phyloP scores from a whole-genome alignment of 2,113 vertebrate genomes.

The Siphamia tubifer region DNA sequence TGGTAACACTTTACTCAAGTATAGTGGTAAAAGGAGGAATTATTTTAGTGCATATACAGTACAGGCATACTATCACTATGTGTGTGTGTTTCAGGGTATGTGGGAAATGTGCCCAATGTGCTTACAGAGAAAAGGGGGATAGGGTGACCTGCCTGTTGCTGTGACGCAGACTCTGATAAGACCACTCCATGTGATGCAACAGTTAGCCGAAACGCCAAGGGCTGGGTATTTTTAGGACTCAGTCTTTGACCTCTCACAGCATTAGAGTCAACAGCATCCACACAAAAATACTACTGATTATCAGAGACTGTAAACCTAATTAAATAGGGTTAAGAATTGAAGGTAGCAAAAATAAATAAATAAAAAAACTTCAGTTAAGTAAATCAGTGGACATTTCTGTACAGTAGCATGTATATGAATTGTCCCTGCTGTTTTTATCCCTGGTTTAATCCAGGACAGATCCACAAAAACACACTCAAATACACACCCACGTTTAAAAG shows the following conservation, averaged over 20 bases:
- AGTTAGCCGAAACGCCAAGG: constrained; percentile 54
- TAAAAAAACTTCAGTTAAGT: too few relatives aligned
- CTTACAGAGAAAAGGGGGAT: constrained; percentile 43
- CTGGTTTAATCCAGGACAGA: neutral
- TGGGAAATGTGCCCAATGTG: constrained; percentile 17
- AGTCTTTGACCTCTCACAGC: constrained; percentile 62
- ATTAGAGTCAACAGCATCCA: constrained; percentile 55
- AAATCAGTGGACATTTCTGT: too few relatives aligned
- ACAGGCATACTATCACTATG: neutral
- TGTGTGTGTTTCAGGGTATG: constrained; percentile 30
- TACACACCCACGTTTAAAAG: constrained; percentile 27
- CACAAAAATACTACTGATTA: constrained; percentile 34
- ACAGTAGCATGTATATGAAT: neutral
- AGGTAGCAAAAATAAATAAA: too few relatives aligned
- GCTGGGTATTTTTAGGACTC: constrained; percentile 72
- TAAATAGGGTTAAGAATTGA: too few relatives aligned
- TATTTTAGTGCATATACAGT: neutral
- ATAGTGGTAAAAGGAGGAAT: neutral
- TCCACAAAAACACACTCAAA: neutral
- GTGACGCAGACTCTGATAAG: constrained; percentile 74
- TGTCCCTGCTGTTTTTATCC: neutral
- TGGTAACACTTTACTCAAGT: neutral
- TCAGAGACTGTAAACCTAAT: too few relatives aligned
- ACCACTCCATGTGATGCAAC: constrained; percentile 66
- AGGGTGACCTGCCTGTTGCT: constrained; percentile 50